A percentile compares a stretch with the other conserved stretches of the same genome.
These are phyloP conservation scores for Diceros bicornis DNA, from an alignment of 2,797 vertebrate genomes.

Conservation along the genomic window DNA sequence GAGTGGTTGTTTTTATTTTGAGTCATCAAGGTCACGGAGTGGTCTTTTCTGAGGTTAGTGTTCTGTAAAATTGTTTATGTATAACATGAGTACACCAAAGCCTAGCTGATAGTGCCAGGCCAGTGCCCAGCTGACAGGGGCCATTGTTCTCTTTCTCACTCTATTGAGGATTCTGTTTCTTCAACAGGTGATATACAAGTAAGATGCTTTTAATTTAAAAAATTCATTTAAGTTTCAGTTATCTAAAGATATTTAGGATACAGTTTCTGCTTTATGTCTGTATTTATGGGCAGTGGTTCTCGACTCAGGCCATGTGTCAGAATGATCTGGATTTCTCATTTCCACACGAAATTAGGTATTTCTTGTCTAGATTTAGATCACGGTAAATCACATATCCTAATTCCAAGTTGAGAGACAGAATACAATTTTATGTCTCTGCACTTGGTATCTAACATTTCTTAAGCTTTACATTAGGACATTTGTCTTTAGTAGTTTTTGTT, in stretches of 20 bases:
- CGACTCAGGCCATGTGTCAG: neutral
- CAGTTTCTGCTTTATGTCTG: neutral
- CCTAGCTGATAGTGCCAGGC: neutral
- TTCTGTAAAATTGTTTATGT: neutral
- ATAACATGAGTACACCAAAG: neutral
- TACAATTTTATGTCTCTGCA: conserved; percentile 36
- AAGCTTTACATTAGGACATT: conserved; percentile 43
- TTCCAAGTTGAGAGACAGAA: conserved; percentile 30
- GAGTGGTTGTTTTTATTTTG: conserved; percentile 25
- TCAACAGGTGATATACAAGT: neutral
- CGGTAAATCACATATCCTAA: neutral
- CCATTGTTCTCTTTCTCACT: neutral
- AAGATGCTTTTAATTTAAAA: conserved; percentile 42
- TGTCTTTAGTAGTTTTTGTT: conserved; percentile 32
- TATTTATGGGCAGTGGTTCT: conserved; percentile 35
- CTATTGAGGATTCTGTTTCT: conserved; percentile 49
- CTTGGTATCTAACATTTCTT: conserved; percentile 27
- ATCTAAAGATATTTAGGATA: conserved; percentile 18
- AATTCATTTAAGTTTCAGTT: conserved; percentile 43
- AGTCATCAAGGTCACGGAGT: neutral
- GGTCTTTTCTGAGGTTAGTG: neutral
- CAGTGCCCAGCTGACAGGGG: neutral
- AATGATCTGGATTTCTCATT: conserved; percentile 7
- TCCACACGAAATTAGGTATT: neutral
- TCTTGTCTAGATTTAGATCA: conserved; percentile 41